Conservation (phyloP, 2,113 vertebrate species). For the Plecturocebus donacophilus region DNA sequence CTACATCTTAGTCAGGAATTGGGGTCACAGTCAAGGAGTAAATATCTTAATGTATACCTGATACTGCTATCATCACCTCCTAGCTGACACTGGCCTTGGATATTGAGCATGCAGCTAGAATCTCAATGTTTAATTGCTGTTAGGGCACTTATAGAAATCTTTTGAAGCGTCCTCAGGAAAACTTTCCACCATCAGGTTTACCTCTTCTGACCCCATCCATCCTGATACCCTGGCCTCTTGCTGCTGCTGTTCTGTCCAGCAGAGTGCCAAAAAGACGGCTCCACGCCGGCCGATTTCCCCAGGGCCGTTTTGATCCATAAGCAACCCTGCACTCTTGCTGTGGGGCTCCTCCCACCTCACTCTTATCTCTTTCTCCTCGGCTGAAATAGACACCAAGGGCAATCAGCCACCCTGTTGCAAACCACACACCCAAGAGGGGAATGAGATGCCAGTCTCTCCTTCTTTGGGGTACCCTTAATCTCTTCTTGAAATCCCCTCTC, state of each 20-base stretch:
- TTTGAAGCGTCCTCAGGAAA: background rate
- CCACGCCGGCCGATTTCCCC: background rate
- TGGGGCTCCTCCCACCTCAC: fast-evolving
- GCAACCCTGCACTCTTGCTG: background rate
- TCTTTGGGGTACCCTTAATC: background rate
- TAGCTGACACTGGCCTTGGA: background rate
- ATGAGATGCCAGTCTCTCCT: too few relatives aligned
- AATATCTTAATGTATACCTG: background rate
- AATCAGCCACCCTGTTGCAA: background rate
- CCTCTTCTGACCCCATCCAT: background rate
- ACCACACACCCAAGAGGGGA: background rate
- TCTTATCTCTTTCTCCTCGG: background rate
- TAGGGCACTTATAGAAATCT: fast-evolving
- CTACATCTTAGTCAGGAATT: background rate
- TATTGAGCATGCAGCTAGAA: background rate
- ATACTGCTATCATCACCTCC: background rate
- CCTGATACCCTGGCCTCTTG: background rate
- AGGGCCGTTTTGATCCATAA: background rate
- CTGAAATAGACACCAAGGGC: background rate
- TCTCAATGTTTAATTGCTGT: background rate
- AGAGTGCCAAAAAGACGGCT: background rate
- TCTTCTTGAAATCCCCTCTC: background rate
- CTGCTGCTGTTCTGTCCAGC: background rate
- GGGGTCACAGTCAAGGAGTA: background rate
- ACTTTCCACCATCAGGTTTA: background rate